A percentile compares a stretch with the other conserved stretches of the same genome.
Evolutionary conservation across 2,888 invertebrate genomes (phyloP).

Genomic region (Tiphia femorata): DNA sequence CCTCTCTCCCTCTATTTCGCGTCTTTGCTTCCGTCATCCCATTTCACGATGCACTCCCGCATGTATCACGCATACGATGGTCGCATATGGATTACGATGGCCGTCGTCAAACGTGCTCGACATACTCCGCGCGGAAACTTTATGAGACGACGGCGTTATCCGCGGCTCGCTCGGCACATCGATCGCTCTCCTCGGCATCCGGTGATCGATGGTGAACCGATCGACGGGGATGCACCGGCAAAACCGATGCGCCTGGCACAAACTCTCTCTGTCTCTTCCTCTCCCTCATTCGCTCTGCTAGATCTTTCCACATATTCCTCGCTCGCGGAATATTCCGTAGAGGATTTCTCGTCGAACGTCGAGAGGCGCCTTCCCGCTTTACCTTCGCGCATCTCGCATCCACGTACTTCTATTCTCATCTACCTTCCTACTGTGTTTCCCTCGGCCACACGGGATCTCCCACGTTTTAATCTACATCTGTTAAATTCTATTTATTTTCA

Average conservation of each 20-base stretch:
- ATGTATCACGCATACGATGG: slow-evolving; percentile 9
- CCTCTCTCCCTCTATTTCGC: not conserved
- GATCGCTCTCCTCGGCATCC: not conserved
- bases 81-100: slow-evolving; percentile 33
- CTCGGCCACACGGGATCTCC: no score
- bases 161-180: not conserved
- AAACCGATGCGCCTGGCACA: not conserved
- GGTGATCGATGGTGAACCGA: no score
- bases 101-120: slow-evolving; percentile 36
- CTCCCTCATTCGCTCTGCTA: not conserved
- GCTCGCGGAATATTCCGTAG: not conserved
- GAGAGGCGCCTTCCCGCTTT: not conserved
- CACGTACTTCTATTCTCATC: not conserved
- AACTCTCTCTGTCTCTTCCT: not conserved
- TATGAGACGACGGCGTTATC: not conserved
- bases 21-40: slow-evolving; percentile 1
- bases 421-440: not conserved
- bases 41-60: no score
- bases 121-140: slow-evolving; percentile 21
- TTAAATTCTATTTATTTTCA: no score
- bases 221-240: no score
- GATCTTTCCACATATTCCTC: not conserved
- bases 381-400: not conserved
- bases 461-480: no score
- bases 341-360: not conserved